Evolutionary conservation across 1,140 invertebrate species (phyloP).

Genomic region (Platyscapa corneri): DNA sequence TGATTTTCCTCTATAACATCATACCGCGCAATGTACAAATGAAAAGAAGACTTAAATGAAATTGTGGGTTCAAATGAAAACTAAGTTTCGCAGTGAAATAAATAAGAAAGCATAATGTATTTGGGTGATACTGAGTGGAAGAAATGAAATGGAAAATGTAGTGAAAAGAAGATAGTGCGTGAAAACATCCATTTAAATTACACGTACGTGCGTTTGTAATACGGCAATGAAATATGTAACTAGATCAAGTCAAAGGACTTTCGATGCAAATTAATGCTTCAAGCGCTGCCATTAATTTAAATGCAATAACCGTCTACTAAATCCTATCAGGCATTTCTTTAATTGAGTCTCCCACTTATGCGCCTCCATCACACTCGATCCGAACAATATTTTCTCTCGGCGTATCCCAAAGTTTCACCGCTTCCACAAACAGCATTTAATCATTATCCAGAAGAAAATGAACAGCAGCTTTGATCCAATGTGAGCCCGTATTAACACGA

Average conservation of each 20-base stretch:
- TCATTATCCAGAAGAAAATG: neutral
- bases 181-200: neutral
- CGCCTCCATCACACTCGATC: no score
- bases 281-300: neutral
- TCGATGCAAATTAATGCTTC: neutral
- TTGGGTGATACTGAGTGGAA: no score
- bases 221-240: neutral
- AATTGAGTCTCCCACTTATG: no score
- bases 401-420: no score
- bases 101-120: no score
- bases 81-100: no score
- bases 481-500: neutral
- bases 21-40: no score
- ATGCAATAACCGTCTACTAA: neutral
- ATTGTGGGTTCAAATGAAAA: no score
- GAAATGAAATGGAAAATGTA: neutral
- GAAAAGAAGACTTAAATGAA: no score
- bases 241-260: neutral
- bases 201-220: neutral
- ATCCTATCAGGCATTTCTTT: no score
- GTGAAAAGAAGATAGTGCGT: neutral
- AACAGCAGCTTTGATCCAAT: neutral
- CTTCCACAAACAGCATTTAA: no score
- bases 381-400: neutral
- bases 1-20: no score